phyloP scores from a whole-genome alignment of 2,113 vertebrate genomes.

The Poecilia latipinna region DNA sequence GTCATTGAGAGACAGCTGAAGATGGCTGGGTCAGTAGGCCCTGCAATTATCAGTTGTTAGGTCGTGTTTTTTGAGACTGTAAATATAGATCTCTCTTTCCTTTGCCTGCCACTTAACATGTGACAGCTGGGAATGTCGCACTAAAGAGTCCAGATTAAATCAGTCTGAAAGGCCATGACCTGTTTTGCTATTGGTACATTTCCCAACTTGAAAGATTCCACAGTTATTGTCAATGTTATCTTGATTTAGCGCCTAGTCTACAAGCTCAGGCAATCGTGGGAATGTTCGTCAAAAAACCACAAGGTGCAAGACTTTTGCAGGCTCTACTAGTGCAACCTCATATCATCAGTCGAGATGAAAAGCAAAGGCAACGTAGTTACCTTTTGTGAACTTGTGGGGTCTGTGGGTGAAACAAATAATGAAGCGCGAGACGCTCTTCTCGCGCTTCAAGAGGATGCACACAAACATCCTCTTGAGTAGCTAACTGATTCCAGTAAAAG shows the following conservation, averaged over 20 bases:
- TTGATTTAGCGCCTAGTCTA: not conserved
- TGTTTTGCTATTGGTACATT: not conserved
- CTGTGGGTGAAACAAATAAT: not conserved
- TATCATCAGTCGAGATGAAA: not conserved
- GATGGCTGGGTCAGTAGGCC: too few relatives aligned
- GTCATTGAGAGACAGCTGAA: not conserved
- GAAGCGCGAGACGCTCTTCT: not conserved
- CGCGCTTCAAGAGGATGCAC: too few relatives aligned
- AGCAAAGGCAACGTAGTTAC: not conserved
- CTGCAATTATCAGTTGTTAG: not conserved
- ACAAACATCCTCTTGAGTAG: conserved; percentile 7
- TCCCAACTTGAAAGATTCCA: not conserved
- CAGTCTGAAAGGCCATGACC: not conserved
- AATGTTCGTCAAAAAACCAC: not conserved
- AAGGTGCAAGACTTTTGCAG: not conserved
- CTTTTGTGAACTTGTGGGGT: not conserved
- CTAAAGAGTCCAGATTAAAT: conserved; percentile 41
- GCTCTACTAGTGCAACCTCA: not conserved
- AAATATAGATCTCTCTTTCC: conserved; percentile 28
- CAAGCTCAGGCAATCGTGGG: not conserved
- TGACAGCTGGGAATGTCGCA: conserved; percentile 73
- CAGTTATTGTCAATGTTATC: not conserved
- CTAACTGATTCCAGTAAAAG: not conserved
- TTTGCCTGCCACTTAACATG: conserved; percentile 29
- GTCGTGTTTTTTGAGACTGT: conserved; percentile 3